Percentiles rank a stretch among this genome's conserved stretches.
Evolutionary conservation across 2,113 vertebrate species (phyloP).

Genomic region (Percina caprodes): DNA sequence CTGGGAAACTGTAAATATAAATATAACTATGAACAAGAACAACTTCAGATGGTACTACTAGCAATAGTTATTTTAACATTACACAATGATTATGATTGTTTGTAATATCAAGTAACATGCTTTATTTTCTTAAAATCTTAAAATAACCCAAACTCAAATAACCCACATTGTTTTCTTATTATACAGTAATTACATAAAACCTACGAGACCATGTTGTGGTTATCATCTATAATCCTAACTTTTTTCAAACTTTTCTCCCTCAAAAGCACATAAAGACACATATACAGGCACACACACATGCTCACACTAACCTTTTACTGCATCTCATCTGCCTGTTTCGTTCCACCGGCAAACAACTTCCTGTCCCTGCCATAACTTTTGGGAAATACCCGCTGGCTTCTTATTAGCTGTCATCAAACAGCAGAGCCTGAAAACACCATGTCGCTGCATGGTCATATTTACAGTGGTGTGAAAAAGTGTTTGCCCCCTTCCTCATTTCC

Average conservation of each 20-base stretch:
- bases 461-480: too few species aligned
- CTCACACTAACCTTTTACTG: conserved; percentile 34
- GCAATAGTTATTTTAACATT: neutral
- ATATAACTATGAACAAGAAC: neutral
- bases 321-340: conserved; percentile 15
- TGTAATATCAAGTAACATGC: neutral
- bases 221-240: neutral
- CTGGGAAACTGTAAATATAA: neutral
- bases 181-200: neutral
- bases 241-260: neutral
- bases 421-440: conserved; percentile 20
- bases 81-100: neutral
- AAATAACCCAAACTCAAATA: neutral
- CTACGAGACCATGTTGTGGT: neutral
- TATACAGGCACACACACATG: neutral
- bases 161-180: neutral
- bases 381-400: conserved; percentile 38
- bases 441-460: neutral
- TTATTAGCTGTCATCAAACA: conserved; percentile 36
- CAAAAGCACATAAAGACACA: conserved; percentile 6
- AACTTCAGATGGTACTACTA: too few species aligned
- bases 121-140: neutral
- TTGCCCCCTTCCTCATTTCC: too few species aligned
- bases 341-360: conserved; percentile 14
- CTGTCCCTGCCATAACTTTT: conserved; percentile 19